Conservation (phyloP, 2,888 invertebrate genomes). For the Lasiommata megera region DNA sequence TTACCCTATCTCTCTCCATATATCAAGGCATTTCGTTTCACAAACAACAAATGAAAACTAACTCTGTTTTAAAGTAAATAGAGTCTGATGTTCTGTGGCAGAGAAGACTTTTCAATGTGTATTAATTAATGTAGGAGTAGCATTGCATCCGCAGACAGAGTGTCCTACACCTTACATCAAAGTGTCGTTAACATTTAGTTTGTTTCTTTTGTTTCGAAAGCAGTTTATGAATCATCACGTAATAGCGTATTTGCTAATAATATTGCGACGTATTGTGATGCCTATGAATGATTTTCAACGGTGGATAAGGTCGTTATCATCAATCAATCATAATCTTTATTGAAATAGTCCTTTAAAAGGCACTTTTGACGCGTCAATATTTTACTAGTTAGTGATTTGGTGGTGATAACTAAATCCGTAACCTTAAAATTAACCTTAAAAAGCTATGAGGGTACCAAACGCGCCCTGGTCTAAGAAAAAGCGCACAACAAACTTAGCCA, state of each 20-base stretch:
- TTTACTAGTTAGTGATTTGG: too few species aligned
- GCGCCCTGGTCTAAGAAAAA: too few species aligned
- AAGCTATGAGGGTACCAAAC: too few species aligned
- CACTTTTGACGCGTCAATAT: too few species aligned
- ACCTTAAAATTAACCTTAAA: too few species aligned
- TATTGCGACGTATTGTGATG: conserved; percentile 14
- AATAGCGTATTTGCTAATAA: conserved; percentile 30
- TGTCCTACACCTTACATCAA: conserved; percentile 5
- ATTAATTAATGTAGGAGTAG: background rate
- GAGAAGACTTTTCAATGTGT: background rate
- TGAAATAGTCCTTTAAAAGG: too few species aligned
- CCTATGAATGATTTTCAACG: conserved; percentile 26
- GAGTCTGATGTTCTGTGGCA: background rate
- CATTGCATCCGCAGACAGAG: conserved; percentile 1
- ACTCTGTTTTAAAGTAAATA: background rate
- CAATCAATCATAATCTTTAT: too few species aligned
- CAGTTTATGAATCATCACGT: conserved; percentile 31
- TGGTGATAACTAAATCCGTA: too few species aligned
- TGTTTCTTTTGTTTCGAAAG: conserved; percentile 30
- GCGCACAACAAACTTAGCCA: too few species aligned
- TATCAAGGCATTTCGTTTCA: background rate
- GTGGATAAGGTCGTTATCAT: conserved; percentile 24
- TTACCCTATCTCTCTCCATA: too few species aligned
- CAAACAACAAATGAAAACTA: background rate
- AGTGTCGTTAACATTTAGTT: conserved; percentile 16